Conservation (phyloP, 2,113 vertebrate species). For the Chelonoidis abingdonii region DNA sequence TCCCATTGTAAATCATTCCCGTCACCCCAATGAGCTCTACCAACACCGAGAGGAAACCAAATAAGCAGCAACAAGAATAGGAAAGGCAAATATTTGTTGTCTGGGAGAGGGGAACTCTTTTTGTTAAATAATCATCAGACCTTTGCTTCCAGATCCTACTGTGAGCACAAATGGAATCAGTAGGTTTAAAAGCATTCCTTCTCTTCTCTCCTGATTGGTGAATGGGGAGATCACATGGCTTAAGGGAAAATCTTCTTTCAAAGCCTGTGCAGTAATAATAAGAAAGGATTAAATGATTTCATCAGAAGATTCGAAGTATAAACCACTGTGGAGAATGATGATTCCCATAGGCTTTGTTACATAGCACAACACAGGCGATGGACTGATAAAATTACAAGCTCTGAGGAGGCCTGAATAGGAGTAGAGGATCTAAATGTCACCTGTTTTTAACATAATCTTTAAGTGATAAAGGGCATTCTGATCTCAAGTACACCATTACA, state of each 20-base stretch:
- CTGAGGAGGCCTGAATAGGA: not conserved
- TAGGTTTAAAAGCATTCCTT: slow-evolving; percentile 99
- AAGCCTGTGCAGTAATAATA: slow-evolving; percentile 87
- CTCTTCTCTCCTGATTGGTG: slow-evolving; percentile 99
- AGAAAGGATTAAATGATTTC: slow-evolving; percentile 69
- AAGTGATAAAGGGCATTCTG: not conserved
- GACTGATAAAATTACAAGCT: slow-evolving; percentile 55
- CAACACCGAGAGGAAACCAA: slow-evolving; percentile 51
- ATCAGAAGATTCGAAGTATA: slow-evolving; percentile 39
- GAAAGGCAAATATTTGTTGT: slow-evolving; percentile 61
- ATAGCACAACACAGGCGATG: slow-evolving; percentile 30
- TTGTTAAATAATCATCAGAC: slow-evolving; percentile 84
- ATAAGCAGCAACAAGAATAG: slow-evolving; percentile 36
- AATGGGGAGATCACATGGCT: slow-evolving; percentile 99
- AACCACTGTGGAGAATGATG: slow-evolving; percentile 45
- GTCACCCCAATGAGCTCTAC: slow-evolving; percentile 26
- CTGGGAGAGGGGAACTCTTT: slow-evolving; percentile 62
- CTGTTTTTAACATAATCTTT: not conserved
- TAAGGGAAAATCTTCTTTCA: slow-evolving; percentile 99
- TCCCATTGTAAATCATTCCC: slow-evolving; percentile 28
- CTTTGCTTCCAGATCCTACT: slow-evolving; percentile 99
- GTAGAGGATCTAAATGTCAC: not conserved
- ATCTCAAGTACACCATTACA: not conserved
- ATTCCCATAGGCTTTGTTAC: slow-evolving; percentile 40
- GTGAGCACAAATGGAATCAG: slow-evolving; percentile 98